These are phyloP conservation scores for Echeneis naucrates DNA, from an alignment of 2,797 vertebrate species.

Conservation along the genomic window DNA sequence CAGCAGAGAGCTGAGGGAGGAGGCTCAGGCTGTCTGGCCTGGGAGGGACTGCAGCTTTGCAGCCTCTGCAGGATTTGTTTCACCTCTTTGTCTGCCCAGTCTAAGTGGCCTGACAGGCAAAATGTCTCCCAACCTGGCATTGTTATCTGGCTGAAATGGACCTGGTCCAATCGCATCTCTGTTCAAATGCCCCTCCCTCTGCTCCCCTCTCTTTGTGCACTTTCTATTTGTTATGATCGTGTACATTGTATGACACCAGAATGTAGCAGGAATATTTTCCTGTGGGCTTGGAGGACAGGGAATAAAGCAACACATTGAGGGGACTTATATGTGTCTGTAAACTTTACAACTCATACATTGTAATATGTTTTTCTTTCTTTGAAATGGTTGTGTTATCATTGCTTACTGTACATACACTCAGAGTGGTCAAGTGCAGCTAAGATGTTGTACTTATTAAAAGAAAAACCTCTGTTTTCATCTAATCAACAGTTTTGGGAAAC, in stretches of 20 bases:
- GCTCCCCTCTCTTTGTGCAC: slow-evolving; percentile 48
- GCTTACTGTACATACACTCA: neutral
- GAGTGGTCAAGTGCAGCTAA: neutral
- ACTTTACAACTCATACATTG: neutral
- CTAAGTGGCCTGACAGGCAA: slow-evolving; percentile 70
- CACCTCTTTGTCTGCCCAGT: slow-evolving; percentile 79
- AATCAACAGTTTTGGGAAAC: slow-evolving; percentile 52
- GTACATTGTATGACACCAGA: slow-evolving; percentile 34
- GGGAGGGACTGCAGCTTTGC: slow-evolving; percentile 86
- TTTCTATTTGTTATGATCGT: slow-evolving; percentile 56
- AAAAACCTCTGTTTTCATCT: slow-evolving; percentile 39
- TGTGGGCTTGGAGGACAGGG: slow-evolving; percentile 15
- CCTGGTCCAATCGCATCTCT: slow-evolving; percentile 68
- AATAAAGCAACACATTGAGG: slow-evolving; percentile 1
- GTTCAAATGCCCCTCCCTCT: slow-evolving; percentile 52
- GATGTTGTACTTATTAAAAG: slow-evolving; percentile 9
- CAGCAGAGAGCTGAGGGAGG: slow-evolving; percentile 77
- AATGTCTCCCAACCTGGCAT: slow-evolving; percentile 68
- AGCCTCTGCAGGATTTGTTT: slow-evolving; percentile 85
- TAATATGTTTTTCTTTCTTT: neutral
- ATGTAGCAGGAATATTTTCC: slow-evolving; percentile 21
- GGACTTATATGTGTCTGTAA: neutral
- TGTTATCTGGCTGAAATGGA: slow-evolving; percentile 72
- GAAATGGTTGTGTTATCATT: neutral
- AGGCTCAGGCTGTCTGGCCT: slow-evolving; percentile 73